phyloP scores from a whole-genome alignment of 2,113 vertebrate species.

The Ameiurus melas region DNA sequence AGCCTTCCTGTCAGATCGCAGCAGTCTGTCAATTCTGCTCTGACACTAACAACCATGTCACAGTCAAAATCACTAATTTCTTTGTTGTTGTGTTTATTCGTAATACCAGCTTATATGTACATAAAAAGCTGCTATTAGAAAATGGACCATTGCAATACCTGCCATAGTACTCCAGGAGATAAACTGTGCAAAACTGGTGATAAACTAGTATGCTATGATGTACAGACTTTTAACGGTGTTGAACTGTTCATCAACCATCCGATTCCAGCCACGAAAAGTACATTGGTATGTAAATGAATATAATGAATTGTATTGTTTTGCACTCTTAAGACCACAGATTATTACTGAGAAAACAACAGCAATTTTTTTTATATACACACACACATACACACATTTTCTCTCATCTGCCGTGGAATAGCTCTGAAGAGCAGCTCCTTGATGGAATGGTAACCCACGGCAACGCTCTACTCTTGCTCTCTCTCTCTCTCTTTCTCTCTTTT shows the following conservation, averaged over 20 bases:
- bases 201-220: background rate
- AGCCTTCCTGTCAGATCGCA: background rate
- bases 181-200: background rate
- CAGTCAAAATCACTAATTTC: background rate
- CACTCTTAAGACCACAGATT: background rate
- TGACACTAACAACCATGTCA: background rate
- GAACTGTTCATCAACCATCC: background rate
- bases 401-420: slow-evolving; percentile 36
- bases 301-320: background rate
- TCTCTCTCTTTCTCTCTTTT: slow-evolving; percentile 14
- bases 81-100: background rate
- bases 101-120: background rate
- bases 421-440: slow-evolving; percentile 44
- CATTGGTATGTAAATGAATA: background rate
- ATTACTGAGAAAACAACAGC: background rate
- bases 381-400: slow-evolving; percentile 37
- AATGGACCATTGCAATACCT: background rate
- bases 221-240: background rate
- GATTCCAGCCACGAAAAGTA: background rate
- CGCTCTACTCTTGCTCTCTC: slow-evolving; percentile 32
- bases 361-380: slow-evolving; percentile 1
- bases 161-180: background rate
- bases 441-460: slow-evolving; percentile 57
- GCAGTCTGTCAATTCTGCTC: background rate
- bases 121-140: background rate